phyloP scores from a whole-genome alignment of 2,888 invertebrate genomes.

The Lasioglossum malachurum region DNA sequence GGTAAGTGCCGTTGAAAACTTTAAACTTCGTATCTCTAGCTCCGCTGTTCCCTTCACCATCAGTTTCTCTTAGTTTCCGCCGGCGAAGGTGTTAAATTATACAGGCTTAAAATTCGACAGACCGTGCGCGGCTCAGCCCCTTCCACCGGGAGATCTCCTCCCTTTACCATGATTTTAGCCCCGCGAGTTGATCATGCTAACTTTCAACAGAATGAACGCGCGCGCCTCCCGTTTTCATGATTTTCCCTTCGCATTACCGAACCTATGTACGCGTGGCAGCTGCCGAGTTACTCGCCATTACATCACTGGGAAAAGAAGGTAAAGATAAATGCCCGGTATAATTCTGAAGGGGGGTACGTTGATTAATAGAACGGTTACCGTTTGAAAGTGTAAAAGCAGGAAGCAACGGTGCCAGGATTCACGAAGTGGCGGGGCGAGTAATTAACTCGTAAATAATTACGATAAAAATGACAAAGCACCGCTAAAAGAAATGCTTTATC shows the following conservation, averaged over 20 bases:
- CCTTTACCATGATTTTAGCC: slow-evolving; percentile 59
- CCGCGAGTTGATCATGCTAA: slow-evolving; percentile 66
- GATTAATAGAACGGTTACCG: slow-evolving; percentile 20
- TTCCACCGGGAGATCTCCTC: slow-evolving; percentile 54
- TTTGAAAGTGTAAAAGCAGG: slow-evolving; percentile 19
- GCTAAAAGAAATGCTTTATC: slow-evolving; percentile 77
- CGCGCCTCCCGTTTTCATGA: slow-evolving; percentile 48
- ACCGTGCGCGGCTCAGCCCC: slow-evolving; percentile 73
- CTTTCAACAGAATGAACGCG: slow-evolving; percentile 61
- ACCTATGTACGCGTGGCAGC: neutral
- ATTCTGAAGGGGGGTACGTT: slow-evolving; percentile 18
- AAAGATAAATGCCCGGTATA: slow-evolving; percentile 22
- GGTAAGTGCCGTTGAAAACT: slow-evolving; percentile 82
- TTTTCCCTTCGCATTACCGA: slow-evolving; percentile 38
- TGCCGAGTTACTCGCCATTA: neutral
- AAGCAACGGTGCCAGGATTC: slow-evolving; percentile 29
- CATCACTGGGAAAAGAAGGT: neutral
- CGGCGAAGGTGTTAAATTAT: slow-evolving; percentile 84
- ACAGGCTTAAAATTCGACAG: slow-evolving; percentile 84
- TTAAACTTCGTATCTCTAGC: slow-evolving; percentile 77
- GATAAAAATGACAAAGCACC: slow-evolving; percentile 83
- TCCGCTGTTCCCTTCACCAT: slow-evolving; percentile 69
- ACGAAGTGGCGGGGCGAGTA: slow-evolving; percentile 64
- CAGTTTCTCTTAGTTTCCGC: slow-evolving; percentile 73
- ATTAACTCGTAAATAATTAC: slow-evolving; percentile 83